Evolutionary conservation across 2,797 vertebrate species (phyloP).

Genomic region (Acanthurus leucopareius): DNA sequence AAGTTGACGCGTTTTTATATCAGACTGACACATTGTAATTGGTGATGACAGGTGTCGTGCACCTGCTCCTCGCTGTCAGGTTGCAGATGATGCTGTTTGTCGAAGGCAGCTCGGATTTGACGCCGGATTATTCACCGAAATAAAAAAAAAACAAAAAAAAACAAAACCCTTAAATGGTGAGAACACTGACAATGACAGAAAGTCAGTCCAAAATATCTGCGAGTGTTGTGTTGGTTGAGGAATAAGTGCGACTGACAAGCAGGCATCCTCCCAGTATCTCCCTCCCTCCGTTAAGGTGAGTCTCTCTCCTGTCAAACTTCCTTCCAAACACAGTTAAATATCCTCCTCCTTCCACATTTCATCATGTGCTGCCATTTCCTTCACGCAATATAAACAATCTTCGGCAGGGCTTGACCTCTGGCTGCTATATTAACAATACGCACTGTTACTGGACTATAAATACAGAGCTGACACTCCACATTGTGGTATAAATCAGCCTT

Average conservation of each 20-base stretch:
- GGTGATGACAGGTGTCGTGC: constrained; percentile 34
- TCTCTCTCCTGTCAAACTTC: not conserved
- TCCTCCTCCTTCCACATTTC: constrained; percentile 17
- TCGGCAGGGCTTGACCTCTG: constrained; percentile 39
- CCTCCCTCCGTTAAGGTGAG: constrained; percentile 11
- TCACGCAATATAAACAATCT: constrained; percentile 40
- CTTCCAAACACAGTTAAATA: constrained; percentile 13
- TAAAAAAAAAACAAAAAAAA: not conserved
- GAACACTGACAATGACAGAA: not conserved
- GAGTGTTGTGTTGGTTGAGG: not conserved
- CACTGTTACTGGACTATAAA: constrained; percentile 43
- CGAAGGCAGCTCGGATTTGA: constrained; percentile 26
- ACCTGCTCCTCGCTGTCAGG: constrained; percentile 30
- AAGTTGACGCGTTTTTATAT: constrained; percentile 18
- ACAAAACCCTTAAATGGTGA: not conserved
- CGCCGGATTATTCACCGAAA: constrained; percentile 28
- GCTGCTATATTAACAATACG: constrained; percentile 42
- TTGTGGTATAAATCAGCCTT: constrained; percentile 40
- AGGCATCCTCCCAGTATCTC: not conserved
- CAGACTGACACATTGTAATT: constrained; percentile 14
- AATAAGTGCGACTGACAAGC: constrained; percentile 15
- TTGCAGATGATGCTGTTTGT: constrained; percentile 24
- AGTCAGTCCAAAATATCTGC: no score
- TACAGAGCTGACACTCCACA: constrained; percentile 32
- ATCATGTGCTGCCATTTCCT: constrained; percentile 30